These are phyloP conservation scores for Sinonovacula constricta DNA, from an alignment of 1,140 invertebrate genomes.

Conservation along the genomic window DNA sequence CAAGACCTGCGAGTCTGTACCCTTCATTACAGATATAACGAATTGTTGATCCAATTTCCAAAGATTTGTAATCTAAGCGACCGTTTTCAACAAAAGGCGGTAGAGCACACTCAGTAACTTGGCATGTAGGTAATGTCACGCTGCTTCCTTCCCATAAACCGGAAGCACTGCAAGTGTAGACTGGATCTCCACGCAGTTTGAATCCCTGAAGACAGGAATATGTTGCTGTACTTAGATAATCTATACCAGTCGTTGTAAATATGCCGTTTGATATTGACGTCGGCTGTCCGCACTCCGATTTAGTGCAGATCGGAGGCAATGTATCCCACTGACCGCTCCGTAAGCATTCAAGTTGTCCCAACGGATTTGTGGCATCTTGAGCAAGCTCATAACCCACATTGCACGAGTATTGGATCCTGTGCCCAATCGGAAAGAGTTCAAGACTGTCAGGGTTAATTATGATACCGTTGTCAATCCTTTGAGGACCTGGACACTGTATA, in stretches of 20 bases:
- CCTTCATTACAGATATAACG: constrained; percentile 65
- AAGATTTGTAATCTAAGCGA: constrained; percentile 61
- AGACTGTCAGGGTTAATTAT: constrained; percentile 11
- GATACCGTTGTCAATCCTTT: background rate
- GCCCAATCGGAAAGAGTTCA: constrained; percentile 63
- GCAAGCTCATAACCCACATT: constrained; percentile 68
- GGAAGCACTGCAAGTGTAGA: constrained; percentile 55
- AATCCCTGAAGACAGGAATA: constrained; percentile 83
- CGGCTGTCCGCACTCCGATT: constrained; percentile 62
- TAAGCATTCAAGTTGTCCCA: constrained; percentile 61
- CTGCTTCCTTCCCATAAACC: constrained; percentile 63
- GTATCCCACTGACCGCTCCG: constrained; percentile 67
- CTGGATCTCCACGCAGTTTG: constrained; percentile 82
- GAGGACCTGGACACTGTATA: constrained; percentile 44
- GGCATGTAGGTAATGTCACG: constrained; percentile 60
- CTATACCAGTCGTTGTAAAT: constrained; percentile 25
- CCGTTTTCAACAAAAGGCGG: constrained; percentile 61
- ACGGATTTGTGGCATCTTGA: constrained; percentile 47
- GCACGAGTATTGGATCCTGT: constrained; percentile 70
- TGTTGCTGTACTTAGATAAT: constrained; percentile 16
- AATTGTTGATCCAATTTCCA: constrained; percentile 59
- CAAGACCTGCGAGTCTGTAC: constrained; percentile 51
- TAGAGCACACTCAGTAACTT: constrained; percentile 56
- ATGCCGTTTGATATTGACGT: constrained; percentile 57
- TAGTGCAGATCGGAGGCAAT: constrained; percentile 61